Percentiles rank a stretch among this genome's conserved stretches.
Evolutionary conservation across 2,113 vertebrate species (phyloP).

Genomic region (Lutjanus erythropterus): DNA sequence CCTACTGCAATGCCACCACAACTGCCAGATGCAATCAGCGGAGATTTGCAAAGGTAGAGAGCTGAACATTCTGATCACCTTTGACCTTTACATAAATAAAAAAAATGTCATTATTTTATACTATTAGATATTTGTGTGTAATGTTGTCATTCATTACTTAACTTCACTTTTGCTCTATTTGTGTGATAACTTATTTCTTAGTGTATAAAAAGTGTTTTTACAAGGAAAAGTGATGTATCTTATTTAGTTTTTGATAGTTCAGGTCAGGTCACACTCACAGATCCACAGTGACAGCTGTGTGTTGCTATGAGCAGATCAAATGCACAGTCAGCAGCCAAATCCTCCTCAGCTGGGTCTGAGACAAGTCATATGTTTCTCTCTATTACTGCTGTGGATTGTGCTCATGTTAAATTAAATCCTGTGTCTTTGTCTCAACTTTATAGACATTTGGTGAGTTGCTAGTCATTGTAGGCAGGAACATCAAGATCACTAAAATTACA

Average conservation of each 20-base stretch:
- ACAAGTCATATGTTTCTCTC: not conserved
- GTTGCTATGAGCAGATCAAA: not conserved
- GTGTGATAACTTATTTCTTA: not conserved
- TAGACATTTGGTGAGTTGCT: not conserved
- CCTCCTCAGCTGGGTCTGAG: not conserved
- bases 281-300: conserved; percentile 24
- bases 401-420: not conserved
- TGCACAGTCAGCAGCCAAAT: not conserved
- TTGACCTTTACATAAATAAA: no score
- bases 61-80: no score
- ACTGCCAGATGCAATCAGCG: no score
- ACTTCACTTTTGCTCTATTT: not conserved
- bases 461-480: not conserved
- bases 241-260: no score
- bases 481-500: conserved; percentile 57
- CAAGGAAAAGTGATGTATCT: not conserved
- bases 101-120: no score
- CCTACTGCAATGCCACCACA: no score
- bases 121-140: no score
- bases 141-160: no score
- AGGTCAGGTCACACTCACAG: conserved; percentile 30
- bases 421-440: conserved; percentile 3
- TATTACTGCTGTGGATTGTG: not conserved
- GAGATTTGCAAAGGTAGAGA: no score
- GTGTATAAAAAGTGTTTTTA: not conserved